Evolutionary conservation across 2,888 invertebrate genomes (phyloP), one percentile per base, ranked within the genome.

Genomic region (Belgica antarctica): DNA sequence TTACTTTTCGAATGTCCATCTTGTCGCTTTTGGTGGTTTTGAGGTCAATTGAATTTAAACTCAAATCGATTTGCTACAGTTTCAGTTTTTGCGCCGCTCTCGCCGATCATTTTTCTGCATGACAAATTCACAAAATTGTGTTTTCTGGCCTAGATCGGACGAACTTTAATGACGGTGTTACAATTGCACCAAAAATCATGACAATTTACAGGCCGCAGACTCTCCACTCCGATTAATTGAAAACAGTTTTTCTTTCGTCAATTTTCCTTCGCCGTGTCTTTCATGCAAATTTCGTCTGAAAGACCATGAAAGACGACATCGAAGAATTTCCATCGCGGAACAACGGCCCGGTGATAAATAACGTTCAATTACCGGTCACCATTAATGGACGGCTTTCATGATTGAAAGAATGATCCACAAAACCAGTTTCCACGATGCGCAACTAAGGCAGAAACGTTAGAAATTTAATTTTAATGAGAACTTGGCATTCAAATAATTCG

Each of bases 261-360:
- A 41, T 41, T 41, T 41, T 41, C 41, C 15, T n/a, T n/a, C n/a
- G n/a, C n/a, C n/a, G n/a, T 15, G 41, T 41, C 41, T 41, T 10
- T 41, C 41, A 41, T 41, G 41, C 41, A 41, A 41, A 41, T 41
- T 41, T 41, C 15, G n/a, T 41, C n/a, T 41, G 41, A 41, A 41
- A n/a, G 15, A 41, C 41, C n/a, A 41, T 41, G 41, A 41, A n/a
- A n/a, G n/a, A n/a, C n/a, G n/a, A n/a, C n/a, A n/a, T n/a, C n/a
- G n/a, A n/a, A n/a, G 41, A 41, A 41, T 10, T 41, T 41, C 41
- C n/a, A n/a, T 41, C 15, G n/a, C 10, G 10, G n/a, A 12, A 34
- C 10, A n/a, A n/a, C 10, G 41, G 41, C 41, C 41, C 41, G 41
- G 41, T 41, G 41, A 41, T 41, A 15, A 41, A 41, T 41, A 10